Evolutionary conservation across 2,888 invertebrate species (phyloP), one percentile per base, ranked within the genome.

Genomic region (Nemotelus pantherinus): DNA sequence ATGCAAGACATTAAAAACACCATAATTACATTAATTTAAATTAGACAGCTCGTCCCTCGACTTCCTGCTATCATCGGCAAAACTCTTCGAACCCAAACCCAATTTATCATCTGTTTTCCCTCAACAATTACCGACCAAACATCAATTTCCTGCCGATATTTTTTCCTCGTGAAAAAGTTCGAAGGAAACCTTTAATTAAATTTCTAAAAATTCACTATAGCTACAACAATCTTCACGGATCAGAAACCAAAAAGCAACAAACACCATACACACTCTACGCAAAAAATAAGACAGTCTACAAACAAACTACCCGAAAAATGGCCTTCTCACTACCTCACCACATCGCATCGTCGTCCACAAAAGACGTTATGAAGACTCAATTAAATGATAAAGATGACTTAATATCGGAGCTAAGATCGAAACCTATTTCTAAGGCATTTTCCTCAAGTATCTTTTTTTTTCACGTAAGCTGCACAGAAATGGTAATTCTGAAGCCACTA

Each of bases 71-170:
- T 74, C 74, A 74, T 60, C 60, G 63, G 48, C 25, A 7, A 6
- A 45, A 25, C 57, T 57, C 57, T 25, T 67, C 48, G 39, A 45
- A 44, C 55, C 3, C 3, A 6, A 58, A 72, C 60, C 74, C 60
- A 50, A 74, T 74, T 63, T 60, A 74, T 74, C 74, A 74, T 74
- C 74, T 74, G 74, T 74, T 74, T 63, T 57, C 74, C 43, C 53
- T 60, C 48, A 43, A 48, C 63, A 74, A 74, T 60, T 74, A 74
- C 60, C 74, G 43, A 63, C 60, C 70, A 74, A 74, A 74, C 74
- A 74, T 50, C 74, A 74, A 74, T 74, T 74, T 74, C 74, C 74
- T 74, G 74, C 63, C 74, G 43, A 72, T 60, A 58, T 47, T 47
- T 58, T 72, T 45, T 58, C n/a, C 58, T 39, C 60, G n/a, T 3